Base-by-base conservation (phyloP, 2,797 vertebrate species). In the Euphonia xanthogaster region DNA sequence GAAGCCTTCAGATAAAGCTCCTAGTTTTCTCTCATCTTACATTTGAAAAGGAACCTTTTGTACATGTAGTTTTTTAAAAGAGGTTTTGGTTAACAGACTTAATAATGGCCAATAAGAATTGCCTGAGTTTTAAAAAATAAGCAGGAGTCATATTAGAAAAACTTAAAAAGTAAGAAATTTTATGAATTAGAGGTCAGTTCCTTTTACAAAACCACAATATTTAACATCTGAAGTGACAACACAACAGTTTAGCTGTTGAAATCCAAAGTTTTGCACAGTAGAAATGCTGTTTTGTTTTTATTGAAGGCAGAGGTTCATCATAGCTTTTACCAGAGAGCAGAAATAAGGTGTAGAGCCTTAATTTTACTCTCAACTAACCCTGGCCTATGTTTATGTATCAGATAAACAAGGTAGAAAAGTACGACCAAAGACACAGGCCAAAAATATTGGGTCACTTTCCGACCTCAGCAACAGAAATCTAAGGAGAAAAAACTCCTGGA, bases 401-500 rank as follows among this genome's bases (percentile, higher is more conserved):
- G 45, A 47, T n/a, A 80, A 51, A 71, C 12, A 54, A 86, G 37
- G 37, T 12, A 67, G 10, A 3, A 92, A 93, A 77, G 54, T 74
- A 30, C 53, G 39, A 65, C 30, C 58, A 35, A 76, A 89, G 42
- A 70, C 58, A 87, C 61, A 76, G 65, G n/a, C 53, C 54, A 31
- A 80, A 91, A 66, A 66, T n/a, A 50, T 25, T 57, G 63, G 21
- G 62, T 70, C 9, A 4, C 15, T 61, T 97, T 95, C 87, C 63
- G 88, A 90, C 67, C 81, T 68, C 55, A 88, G 66, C 33, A 54
- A 20, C 37, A 90, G 73, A 96, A 96, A 83, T 67, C 58, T 48
- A 30, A 63, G 12, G 66, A 61, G 51, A 87, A 76, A 40, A 88
- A 92, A 77, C 48, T 97, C 71, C 95, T 94, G 70, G 37, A 91